A percentile compares a stretch with the other conserved stretches of the same genome.
Conservation (phyloP, 2,888 invertebrate species). For the Aquatica leii region DNA sequence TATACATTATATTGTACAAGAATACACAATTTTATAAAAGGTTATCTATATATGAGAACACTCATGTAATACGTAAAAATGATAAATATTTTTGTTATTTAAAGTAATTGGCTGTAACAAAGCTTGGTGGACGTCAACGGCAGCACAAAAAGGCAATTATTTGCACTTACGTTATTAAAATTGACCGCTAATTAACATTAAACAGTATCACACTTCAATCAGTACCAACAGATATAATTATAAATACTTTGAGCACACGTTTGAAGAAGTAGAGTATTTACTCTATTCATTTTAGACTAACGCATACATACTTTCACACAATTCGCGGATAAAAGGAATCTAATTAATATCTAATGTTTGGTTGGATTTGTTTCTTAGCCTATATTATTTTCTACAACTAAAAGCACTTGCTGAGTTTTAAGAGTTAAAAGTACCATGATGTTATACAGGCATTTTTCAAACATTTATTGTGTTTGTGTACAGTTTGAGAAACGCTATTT, state of each 20-base stretch:
- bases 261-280: not conserved
- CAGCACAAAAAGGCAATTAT: conserved; percentile 23
- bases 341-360: no score
- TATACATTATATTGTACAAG: conserved; percentile 26
- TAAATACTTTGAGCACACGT: not conserved
- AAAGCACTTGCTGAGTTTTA: no score
- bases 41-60: not conserved
- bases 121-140: conserved; percentile 25
- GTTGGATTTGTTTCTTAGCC: no score
- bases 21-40: conserved; percentile 22
- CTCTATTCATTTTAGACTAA: no score
- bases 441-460: no score
- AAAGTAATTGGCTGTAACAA: conserved; percentile 9
- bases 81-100: conserved; percentile 10
- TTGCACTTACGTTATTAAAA: conserved; percentile 23
- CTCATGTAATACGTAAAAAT: not conserved
- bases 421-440: no score
- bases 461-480: no score
- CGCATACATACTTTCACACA: no score
- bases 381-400: no score
- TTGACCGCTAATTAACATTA: conserved; percentile 23
- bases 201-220: conserved; percentile 24
- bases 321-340: no score
- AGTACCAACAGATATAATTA: conserved; percentile 8
- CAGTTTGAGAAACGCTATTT: no score